These are phyloP conservation scores for Camptogramma bilineatum DNA, from an alignment of 2,888 invertebrate species.

Conservation along the genomic window DNA sequence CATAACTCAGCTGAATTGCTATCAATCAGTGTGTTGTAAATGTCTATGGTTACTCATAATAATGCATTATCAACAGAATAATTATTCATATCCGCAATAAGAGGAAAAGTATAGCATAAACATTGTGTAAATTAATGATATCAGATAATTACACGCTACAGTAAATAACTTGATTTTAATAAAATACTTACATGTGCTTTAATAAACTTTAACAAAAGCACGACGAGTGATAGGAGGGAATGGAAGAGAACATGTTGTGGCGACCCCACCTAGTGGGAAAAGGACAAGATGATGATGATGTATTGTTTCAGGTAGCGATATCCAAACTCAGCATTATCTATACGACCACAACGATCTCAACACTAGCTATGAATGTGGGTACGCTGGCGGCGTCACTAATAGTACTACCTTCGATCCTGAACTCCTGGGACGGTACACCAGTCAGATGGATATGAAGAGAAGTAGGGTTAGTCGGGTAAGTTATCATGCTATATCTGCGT, in stretches of 20 bases:
- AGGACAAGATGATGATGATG: too few relatives aligned
- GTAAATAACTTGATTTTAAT: background rate
- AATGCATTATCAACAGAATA: background rate
- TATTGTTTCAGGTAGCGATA: conserved; percentile 65
- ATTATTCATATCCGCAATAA: conserved; percentile 1
- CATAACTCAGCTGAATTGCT: too few relatives aligned
- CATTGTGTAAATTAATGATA: background rate
- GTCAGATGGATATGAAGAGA: conserved; percentile 73
- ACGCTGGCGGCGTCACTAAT: conserved; percentile 82
- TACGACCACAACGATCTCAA: conserved; percentile 88
- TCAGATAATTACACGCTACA: background rate
- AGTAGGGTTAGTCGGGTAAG: conserved; percentile 89
- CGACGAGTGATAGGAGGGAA: too few relatives aligned
- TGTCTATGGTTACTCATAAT: background rate
- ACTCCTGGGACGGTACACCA: conserved; percentile 61
- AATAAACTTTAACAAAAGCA: too few relatives aligned
- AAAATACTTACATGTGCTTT: background rate
- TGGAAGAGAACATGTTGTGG: too few relatives aligned
- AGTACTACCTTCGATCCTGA: conserved; percentile 84
- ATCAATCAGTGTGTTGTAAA: too few relatives aligned
- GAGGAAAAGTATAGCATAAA: background rate
- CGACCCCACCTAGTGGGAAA: too few relatives aligned
- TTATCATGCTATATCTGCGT: too few relatives aligned
- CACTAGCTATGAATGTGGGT: conserved; percentile 86
- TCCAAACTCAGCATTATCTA: conserved; percentile 85